Percentiles rank a stretch among this genome's conserved stretches.
phyloP scores from a whole-genome alignment of 2,113 vertebrate species.

The Cheirogaleus medius region DNA sequence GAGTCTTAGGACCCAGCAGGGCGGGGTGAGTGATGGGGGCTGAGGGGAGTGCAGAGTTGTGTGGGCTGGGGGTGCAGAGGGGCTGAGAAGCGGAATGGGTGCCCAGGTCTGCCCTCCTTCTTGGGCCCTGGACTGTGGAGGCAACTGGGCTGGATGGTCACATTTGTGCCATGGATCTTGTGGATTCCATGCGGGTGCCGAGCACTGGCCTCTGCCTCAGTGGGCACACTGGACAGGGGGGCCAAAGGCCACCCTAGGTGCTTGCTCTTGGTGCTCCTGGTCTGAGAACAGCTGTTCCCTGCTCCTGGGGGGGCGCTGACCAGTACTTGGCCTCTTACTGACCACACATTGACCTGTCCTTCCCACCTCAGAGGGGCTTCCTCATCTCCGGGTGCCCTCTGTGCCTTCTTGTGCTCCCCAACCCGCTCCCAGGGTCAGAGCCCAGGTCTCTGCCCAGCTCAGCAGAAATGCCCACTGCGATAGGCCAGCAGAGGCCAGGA shows the following conservation, averaged over 20 bases:
- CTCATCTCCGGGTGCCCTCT: neutral
- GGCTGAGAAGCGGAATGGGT: neutral
- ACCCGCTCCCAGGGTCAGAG: neutral
- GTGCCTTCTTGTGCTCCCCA: neutral
- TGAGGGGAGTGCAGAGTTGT: neutral
- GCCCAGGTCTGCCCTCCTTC: neutral
- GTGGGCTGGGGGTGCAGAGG: neutral
- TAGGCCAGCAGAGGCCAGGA: neutral
- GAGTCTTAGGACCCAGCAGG: neutral
- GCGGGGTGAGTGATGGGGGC: neutral
- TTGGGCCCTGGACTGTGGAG: neutral
- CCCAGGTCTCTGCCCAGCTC: neutral
- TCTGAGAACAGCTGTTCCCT: neutral
- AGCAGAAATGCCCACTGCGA: neutral
- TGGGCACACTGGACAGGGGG: neutral
- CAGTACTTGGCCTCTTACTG: neutral
- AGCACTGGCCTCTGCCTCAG: neutral
- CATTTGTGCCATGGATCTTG: fast-evolving
- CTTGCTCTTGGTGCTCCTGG: neutral
- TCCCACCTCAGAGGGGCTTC: neutral
- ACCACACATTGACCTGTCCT: neutral
- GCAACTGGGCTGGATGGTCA: neutral
- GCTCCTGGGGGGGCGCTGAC: neutral
- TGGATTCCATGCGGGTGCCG: neutral
- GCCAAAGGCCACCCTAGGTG: neutral